phyloP scores from a whole-genome alignment of 2,113 vertebrate genomes.

The Corythaeola cristata region DNA sequence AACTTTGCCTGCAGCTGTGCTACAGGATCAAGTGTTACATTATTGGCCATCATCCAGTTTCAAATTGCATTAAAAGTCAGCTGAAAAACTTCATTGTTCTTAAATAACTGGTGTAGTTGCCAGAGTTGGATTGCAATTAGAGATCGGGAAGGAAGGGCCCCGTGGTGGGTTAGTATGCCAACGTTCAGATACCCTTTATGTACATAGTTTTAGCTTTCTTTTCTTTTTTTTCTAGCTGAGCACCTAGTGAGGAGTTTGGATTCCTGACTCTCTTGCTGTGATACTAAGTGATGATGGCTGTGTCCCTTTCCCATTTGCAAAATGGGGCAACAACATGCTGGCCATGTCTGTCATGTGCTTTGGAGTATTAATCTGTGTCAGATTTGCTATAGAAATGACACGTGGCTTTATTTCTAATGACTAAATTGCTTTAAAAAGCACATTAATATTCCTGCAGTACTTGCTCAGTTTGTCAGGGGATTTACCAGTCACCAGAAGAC shows the following conservation, averaged over 20 bases:
- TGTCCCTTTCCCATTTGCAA: not conserved
- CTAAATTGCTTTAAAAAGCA: not conserved
- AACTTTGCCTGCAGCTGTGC: slow-evolving; percentile 44
- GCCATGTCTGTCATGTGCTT: not conserved
- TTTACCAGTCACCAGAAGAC: not conserved
- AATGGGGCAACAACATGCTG: not conserved
- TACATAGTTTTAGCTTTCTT: not conserved
- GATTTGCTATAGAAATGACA: not conserved
- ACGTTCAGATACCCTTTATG: not conserved
- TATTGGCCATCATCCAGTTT: slow-evolving; percentile 37
- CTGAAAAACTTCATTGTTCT: slow-evolving; percentile 67
- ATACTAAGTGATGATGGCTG: not conserved
- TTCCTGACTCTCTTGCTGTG: not conserved
- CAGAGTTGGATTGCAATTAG: slow-evolving; percentile 31
- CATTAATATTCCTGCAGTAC: not conserved
- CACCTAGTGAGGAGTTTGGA: not conserved
- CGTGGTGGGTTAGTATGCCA: not conserved
- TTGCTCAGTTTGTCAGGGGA: not conserved
- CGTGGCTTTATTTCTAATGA: not conserved
- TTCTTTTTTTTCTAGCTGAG: not conserved
- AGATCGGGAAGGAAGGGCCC: not conserved
- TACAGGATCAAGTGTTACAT: slow-evolving; percentile 14
- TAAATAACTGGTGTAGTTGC: slow-evolving; percentile 20
- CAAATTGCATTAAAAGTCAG: slow-evolving; percentile 60
- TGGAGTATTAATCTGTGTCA: not conserved